Conservation (phyloP, 2,113 vertebrate genomes). For the Eubucco bourcierii region DNA sequence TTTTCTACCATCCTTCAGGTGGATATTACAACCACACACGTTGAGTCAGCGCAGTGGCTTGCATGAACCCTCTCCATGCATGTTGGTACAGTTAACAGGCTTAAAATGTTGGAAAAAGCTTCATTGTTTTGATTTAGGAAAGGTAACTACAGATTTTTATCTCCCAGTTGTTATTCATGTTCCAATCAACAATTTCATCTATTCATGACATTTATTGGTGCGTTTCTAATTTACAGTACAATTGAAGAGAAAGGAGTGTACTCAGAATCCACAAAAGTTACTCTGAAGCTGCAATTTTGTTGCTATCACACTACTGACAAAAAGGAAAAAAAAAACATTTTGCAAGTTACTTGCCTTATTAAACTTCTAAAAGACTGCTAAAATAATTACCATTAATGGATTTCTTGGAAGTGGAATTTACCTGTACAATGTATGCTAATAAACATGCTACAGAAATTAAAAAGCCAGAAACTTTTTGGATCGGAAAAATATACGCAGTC, state of each 20-base stretch:
- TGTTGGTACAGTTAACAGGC: neutral
- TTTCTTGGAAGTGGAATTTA: neutral
- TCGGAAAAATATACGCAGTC: neutral
- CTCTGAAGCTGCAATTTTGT: conserved; percentile 28
- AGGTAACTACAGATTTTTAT: neutral
- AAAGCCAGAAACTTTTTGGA: neutral
- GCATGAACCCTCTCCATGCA: neutral
- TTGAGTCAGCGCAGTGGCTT: neutral
- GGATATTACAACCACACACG: accelerated
- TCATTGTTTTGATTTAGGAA: neutral
- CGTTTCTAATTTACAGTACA: neutral
- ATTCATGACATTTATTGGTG: conserved; percentile 37
- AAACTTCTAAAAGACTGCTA: neutral
- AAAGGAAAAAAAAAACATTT: neutral
- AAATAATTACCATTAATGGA: neutral
- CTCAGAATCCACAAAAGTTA: conserved; percentile 29
- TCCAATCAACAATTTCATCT: conserved; percentile 2
- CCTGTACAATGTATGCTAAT: neutral
- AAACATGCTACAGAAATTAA: neutral
- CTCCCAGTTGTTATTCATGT: neutral
- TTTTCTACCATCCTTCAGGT: neutral
- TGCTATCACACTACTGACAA: neutral
- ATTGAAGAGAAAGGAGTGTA: neutral
- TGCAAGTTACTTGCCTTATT: neutral
- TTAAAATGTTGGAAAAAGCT: neutral